These are phyloP conservation scores for Corythaeola cristata DNA, from an alignment of 2,113 vertebrate genomes.

Conservation along the genomic window DNA sequence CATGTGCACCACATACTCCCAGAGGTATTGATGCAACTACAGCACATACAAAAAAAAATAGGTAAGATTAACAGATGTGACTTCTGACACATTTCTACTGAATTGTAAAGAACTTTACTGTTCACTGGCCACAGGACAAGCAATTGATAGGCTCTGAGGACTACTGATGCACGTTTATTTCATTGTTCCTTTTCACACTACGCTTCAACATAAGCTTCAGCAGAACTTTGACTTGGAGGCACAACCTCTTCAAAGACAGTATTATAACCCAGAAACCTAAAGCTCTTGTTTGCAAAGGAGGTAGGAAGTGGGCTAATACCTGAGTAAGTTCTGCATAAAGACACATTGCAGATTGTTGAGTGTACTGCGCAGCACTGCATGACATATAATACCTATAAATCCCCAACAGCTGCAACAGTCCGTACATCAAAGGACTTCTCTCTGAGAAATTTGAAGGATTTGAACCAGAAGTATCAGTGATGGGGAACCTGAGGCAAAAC, in stretches of 20 bases:
- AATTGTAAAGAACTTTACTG: neutral
- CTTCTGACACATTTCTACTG: neutral
- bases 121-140: neutral
- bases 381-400: neutral
- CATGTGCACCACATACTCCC: neutral
- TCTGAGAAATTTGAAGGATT: neutral
- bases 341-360: neutral
- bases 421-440: neutral
- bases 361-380: neutral
- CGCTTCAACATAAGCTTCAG: neutral
- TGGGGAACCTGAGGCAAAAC: neutral
- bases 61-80: neutral
- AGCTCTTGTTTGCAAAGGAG: neutral
- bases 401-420: neutral
- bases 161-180: neutral
- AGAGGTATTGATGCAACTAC: neutral
- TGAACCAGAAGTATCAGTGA: neutral
- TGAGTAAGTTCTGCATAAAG: neutral
- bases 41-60: fast-evolving
- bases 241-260: neutral
- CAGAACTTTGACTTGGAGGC: neutral
- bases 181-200: neutral
- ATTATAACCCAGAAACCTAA: neutral
- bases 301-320: neutral
- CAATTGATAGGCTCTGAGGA: neutral